Base-by-base conservation (phyloP, 2,797 vertebrate species). In the Sebastes glaucus region DNA sequence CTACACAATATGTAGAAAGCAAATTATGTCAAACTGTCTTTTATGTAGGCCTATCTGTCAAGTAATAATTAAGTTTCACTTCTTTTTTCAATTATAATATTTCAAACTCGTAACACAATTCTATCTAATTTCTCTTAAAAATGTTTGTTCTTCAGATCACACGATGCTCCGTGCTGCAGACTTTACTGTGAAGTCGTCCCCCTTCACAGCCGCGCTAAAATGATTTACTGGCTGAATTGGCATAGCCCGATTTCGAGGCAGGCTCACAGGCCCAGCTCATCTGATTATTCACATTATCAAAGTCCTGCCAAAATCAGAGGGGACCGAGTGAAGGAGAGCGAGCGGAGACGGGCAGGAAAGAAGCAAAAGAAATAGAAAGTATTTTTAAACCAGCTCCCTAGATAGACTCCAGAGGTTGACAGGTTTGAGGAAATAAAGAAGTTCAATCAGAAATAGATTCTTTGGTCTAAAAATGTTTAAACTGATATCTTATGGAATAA, bases 271-370 rank as follows among this genome's bases (percentile, higher is more conserved):
- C 83, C 53, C 71, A 46, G 67, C 74, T 84, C 81, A 74, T 85
- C 80, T 87, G 82, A 89, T 91, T 83, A 90, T 91, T 92, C 78
- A 82, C 68, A 88, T 89, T 84, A 84, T 89, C 85, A 92, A 86
- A 93, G 88, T 83, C 86, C 84, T 85, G 80, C 71, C 75, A 80
- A 84, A 89, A 78, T 88, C 81, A 82, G 75, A 87, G 7, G 63
- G 67, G 84, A 82, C 35, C 20, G 68, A 80, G 55, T 23, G 27
- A 72, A 82, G 71, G 63, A 77, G 85, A 80, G 73, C 46, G 62
- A 82, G 71, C 2, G 1, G 25, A 83, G 78, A 88, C 63, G 59
- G 70, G 53, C 67, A 66, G 77, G 27, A 27, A 79, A 63, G 42
- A 83, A 85, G 66, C n/a, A 22, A 77, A 87, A 72, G 33, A 35